Percentiles rank a stretch among this genome's conserved stretches.
These are phyloP conservation scores for Gonatopus flavifemur DNA, from an alignment of 1,140 invertebrate species.

Conservation along the genomic window DNA sequence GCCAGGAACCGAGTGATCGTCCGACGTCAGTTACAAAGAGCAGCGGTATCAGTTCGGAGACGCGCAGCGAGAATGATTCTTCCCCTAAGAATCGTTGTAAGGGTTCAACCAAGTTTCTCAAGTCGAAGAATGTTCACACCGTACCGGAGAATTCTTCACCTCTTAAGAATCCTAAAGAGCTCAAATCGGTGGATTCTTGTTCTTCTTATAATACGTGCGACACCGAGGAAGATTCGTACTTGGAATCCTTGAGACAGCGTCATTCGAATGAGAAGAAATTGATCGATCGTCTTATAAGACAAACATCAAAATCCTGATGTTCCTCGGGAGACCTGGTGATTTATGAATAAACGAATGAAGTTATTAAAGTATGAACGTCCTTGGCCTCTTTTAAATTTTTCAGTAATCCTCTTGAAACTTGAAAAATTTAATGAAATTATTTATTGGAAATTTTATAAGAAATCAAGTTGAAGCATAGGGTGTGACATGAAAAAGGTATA, in stretches of 20 bases:
- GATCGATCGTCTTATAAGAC: conserved; percentile 26
- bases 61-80: not conserved
- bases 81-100: not conserved
- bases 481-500: too few relatives aligned
- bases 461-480: too few relatives aligned
- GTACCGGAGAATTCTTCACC: not conserved
- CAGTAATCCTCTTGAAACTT: too few relatives aligned
- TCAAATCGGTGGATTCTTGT: conserved; percentile 7
- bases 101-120: not conserved
- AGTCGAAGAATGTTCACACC: not conserved
- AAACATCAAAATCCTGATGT: conserved; percentile 8
- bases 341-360: too few relatives aligned
- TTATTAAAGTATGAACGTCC: too few relatives aligned
- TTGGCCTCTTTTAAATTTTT: too few relatives aligned
- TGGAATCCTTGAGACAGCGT: conserved; percentile 24
- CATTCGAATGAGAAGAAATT: conserved; percentile 33
- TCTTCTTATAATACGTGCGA: conserved; percentile 5
- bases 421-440: too few relatives aligned
- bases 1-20: too few relatives aligned
- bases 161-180: conserved; percentile 9
- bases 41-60: too few relatives aligned
- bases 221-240: conserved; percentile 17
- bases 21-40: too few relatives aligned
- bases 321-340: too few relatives aligned
- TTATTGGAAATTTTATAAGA: too few relatives aligned